A percentile compares a stretch with the other conserved stretches of the same genome.
These are phyloP conservation scores for Clarias gariepinus DNA, from an alignment of 2,113 vertebrate species.

Conservation along the genomic window DNA sequence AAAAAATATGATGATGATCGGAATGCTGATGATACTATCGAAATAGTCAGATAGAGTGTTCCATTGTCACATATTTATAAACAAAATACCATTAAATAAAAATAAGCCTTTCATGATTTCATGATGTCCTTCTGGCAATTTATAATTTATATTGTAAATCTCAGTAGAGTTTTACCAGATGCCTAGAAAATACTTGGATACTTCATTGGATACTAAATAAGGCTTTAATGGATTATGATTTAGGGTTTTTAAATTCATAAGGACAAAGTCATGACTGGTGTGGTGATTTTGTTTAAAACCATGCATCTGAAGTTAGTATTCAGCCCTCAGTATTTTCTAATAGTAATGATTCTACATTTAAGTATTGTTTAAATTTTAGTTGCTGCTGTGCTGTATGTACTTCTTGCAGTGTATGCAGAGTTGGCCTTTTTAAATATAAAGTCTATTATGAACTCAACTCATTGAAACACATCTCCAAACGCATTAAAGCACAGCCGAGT, in stretches of 20 bases:
- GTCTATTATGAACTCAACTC: neutral
- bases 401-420: conserved; percentile 5
- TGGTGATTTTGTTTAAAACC: neutral
- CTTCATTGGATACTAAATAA: neutral
- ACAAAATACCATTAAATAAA: neutral
- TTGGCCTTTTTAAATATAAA: neutral
- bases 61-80: neutral
- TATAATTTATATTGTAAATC: neutral
- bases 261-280: neutral
- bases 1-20: neutral
- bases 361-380: neutral
- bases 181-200: neutral
- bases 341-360: neutral
- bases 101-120: neutral
- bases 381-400: neutral
- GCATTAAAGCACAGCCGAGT: neutral
- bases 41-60: neutral
- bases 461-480: neutral
- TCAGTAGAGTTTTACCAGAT: neutral
- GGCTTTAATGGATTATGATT: neutral
- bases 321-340: neutral
- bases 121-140: neutral
- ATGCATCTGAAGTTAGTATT: neutral
- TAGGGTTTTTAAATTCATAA: neutral
- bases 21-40: neutral